Evolutionary conservation across 2,888 invertebrate species (phyloP).

Genomic region (Lasioglossum morio): DNA sequence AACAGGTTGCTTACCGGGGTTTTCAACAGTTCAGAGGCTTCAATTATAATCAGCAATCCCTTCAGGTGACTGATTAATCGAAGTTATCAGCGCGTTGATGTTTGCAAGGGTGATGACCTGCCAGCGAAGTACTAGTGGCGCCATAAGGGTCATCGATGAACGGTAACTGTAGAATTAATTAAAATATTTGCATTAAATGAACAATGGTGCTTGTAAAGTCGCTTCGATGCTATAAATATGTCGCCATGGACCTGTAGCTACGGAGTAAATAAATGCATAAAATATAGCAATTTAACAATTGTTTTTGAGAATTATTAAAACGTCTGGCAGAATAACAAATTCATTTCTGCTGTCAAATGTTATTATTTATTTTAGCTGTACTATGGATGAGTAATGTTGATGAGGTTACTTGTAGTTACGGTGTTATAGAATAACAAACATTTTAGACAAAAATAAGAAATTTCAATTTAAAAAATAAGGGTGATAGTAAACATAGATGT

Average conservation of each 20-base stretch:
- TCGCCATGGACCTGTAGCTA: neutral
- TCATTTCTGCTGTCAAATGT: too few species aligned
- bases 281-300: neutral
- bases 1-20: neutral
- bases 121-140: neutral
- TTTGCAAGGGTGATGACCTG: neutral
- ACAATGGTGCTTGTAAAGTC: neutral
- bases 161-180: constrained; percentile 10
- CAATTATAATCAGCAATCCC: neutral
- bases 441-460: too few species aligned
- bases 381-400: neutral
- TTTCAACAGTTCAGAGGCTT: neutral
- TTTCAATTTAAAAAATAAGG: too few species aligned
- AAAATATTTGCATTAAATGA: constrained; percentile 10
- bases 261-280: neutral
- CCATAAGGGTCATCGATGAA: constrained; percentile 1
- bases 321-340: too few species aligned
- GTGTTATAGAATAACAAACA: too few species aligned
- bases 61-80: neutral
- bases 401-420: too few species aligned
- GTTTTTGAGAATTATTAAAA: neutral
- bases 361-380: neutral
- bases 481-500: too few species aligned
- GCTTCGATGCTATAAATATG: neutral
- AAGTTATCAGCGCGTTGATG: neutral